These are phyloP conservation scores for Tetragonula carbonaria DNA, from an alignment of 2,888 invertebrate genomes.

Conservation along the genomic window DNA sequence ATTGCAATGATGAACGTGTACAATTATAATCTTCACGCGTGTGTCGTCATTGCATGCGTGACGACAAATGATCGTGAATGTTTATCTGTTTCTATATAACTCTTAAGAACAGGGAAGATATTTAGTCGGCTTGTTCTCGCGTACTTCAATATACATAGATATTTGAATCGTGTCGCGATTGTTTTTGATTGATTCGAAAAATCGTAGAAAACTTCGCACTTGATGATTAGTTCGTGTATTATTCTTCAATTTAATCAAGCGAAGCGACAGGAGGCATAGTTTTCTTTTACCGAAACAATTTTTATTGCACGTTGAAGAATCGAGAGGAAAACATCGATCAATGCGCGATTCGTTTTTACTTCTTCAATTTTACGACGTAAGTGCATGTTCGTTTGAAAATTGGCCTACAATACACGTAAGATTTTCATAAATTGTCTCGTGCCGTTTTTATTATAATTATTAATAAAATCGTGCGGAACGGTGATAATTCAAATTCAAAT, in stretches of 20 bases:
- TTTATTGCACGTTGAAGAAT: background rate
- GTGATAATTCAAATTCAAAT: background rate
- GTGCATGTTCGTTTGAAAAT: background rate
- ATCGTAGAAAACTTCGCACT: background rate
- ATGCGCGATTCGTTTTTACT: background rate
- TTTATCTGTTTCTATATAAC: slow-evolving; percentile 33
- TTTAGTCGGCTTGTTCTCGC: slow-evolving; percentile 15
- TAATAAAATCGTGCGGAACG: background rate
- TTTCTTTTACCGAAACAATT: background rate
- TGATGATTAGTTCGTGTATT: background rate
- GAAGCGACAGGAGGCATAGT: background rate
- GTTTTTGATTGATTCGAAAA: background rate
- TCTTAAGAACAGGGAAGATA: slow-evolving; percentile 10
- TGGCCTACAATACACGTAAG: background rate
- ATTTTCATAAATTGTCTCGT: background rate
- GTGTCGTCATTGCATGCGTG: slow-evolving; percentile 9
- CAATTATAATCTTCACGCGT: background rate
- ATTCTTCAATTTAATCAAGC: background rate
- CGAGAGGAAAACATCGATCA: background rate
- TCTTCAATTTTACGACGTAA: background rate
- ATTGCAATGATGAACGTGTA: background rate
- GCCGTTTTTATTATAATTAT: background rate
- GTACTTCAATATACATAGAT: background rate
- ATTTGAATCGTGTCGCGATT: background rate
- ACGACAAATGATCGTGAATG: slow-evolving; percentile 31